Conservation (phyloP, 2,888 invertebrate genomes). For the Zele albiditarsus region DNA sequence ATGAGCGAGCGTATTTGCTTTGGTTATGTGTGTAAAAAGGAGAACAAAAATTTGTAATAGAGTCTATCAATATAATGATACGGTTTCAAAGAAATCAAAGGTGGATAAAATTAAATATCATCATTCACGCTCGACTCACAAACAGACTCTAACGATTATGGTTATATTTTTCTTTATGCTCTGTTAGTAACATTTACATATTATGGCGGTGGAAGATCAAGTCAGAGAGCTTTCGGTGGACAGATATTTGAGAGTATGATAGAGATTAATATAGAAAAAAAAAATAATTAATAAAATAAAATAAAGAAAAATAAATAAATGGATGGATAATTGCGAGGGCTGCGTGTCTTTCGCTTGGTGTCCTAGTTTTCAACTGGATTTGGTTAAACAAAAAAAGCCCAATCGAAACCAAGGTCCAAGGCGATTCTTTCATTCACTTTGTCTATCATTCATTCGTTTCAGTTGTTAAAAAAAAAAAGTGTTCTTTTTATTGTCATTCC, state of each 20-base stretch:
- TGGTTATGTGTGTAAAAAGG: neutral
- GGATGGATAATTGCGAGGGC: conserved; percentile 29
- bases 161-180: neutral
- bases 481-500: neutral
- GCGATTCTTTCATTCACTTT: conserved; percentile 38
- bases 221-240: neutral
- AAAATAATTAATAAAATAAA: conserved; percentile 3
- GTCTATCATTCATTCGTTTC: conserved; percentile 35
- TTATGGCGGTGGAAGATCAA: neutral
- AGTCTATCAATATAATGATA: neutral
- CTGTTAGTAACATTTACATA: conserved; percentile 2
- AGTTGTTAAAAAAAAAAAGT: neutral
- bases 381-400: conserved; percentile 32
- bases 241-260: neutral
- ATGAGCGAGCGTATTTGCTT: neutral
- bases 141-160: neutral
- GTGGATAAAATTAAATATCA: neutral
- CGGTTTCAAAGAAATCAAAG: neutral
- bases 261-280: neutral
- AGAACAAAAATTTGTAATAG: neutral
- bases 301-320: conserved; percentile 11
- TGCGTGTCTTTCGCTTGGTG: conserved; percentile 25
- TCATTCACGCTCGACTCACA: conserved; percentile 4
- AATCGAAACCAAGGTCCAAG: conserved; percentile 37
- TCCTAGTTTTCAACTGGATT: conserved; percentile 26